These are phyloP conservation scores for Hippopotamyrus pictus DNA, from an alignment of 2,797 vertebrate genomes.

Conservation along the genomic window DNA sequence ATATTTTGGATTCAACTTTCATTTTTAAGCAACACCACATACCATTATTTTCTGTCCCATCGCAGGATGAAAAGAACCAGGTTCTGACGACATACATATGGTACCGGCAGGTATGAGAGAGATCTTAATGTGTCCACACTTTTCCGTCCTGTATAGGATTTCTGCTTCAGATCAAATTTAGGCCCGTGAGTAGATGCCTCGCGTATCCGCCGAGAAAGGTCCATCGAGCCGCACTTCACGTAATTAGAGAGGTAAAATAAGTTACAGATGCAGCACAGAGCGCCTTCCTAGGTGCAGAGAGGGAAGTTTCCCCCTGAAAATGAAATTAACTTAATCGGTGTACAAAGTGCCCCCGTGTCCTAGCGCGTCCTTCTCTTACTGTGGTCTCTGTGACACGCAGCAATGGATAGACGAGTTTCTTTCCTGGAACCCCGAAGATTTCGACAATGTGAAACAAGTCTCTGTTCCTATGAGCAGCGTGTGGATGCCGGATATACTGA, in stretches of 20 bases:
- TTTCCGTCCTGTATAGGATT: background rate
- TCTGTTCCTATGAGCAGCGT: constrained; percentile 81
- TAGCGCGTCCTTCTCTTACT: background rate
- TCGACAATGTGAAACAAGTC: constrained; percentile 81
- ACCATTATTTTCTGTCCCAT: background rate
- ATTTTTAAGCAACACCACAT: background rate
- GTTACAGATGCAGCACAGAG: background rate
- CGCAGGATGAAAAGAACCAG: constrained; percentile 74
- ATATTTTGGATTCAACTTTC: background rate
- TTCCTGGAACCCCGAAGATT: constrained; percentile 67
- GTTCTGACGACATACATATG: constrained; percentile 74
- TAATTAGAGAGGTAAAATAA: constrained; percentile 13
- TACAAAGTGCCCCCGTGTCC: background rate
- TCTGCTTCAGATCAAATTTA: constrained; percentile 16
- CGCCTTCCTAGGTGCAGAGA: background rate
- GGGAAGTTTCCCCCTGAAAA: background rate
- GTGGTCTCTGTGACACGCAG: constrained; percentile 37
- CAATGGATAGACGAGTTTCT: constrained; percentile 71
- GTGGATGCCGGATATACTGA: constrained; percentile 95
- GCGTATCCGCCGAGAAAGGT: background rate
- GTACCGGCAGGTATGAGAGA: constrained; percentile 65
- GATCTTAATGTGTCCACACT: background rate
- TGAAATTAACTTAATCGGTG: background rate
- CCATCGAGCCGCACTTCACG: constrained; percentile 1
- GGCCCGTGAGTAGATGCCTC: background rate